phyloP scores from a whole-genome alignment of 2,113 vertebrate species.

The Eulacestoma nigropectus region DNA sequence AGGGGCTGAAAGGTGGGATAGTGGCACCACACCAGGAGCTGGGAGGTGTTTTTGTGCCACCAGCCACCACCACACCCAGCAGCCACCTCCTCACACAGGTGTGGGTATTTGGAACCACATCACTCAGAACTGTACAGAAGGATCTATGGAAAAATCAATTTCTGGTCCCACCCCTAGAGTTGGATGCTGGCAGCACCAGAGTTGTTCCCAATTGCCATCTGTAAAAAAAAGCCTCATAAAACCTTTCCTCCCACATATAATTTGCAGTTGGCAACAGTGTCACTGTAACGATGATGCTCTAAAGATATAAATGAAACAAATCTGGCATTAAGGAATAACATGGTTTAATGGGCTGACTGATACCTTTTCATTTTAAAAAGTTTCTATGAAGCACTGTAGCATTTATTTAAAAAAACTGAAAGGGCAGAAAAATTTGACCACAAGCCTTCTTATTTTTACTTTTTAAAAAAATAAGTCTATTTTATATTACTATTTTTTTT shows the following conservation, averaged over 20 bases:
- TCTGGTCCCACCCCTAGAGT: neutral
- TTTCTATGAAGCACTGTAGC: neutral
- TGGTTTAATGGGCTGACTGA: neutral
- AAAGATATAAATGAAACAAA: neutral
- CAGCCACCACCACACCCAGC: neutral
- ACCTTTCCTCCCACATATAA: neutral
- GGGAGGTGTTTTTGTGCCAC: neutral
- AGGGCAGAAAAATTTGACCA: neutral
- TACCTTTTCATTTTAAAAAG: neutral
- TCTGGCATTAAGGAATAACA: neutral
- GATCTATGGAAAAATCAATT: neutral
- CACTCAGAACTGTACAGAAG: fast-evolving
- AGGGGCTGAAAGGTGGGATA: neutral
- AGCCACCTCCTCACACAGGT: neutral
- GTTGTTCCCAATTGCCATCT: neutral
- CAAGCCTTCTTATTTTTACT: neutral
- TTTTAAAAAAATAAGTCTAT: no score
- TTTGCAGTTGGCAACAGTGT: neutral
- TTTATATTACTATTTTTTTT: no score
- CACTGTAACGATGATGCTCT: neutral
- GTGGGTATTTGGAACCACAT: fast-evolving
- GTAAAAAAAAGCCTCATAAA: neutral
- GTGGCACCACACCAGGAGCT: neutral
- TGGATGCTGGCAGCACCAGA: neutral
- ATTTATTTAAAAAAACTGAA: neutral